phyloP scores from a whole-genome alignment of 1,140 invertebrate species.

The Hyphantria cunea region DNA sequence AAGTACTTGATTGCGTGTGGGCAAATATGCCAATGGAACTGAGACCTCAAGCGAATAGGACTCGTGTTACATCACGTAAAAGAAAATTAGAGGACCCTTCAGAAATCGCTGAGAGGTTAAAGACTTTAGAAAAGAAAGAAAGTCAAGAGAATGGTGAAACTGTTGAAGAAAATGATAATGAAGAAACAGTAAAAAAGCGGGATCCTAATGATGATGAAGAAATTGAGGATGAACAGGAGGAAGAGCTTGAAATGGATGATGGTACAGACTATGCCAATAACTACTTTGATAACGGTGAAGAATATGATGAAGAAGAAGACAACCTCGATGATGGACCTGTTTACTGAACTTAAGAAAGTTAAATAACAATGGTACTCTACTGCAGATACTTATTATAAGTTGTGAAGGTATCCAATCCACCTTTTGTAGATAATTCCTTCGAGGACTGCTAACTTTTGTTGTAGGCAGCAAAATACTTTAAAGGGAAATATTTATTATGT shows the following conservation, averaged over 20 bases:
- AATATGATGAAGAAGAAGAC: conserved; percentile 93
- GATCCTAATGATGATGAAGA: conserved; percentile 69
- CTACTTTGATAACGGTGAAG: conserved; percentile 94
- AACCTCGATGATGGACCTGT: conserved; percentile 89
- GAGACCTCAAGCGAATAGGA: conserved; percentile 57
- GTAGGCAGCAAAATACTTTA: no score
- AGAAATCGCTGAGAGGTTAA: conserved; percentile 69
- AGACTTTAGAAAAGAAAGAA: conserved; percentile 77
- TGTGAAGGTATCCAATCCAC: no score
- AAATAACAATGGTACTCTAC: no score
- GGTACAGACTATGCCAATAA: conserved; percentile 87
- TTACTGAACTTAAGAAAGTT: conserved; percentile 47
- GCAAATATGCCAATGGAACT: conserved; percentile 71
- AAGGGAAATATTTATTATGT: no score
- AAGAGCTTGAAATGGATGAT: conserved; percentile 79
- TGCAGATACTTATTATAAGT: no score
- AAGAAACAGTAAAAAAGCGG: conserved; percentile 57
- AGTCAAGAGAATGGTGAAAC: conserved; percentile 43
- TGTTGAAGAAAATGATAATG: conserved; percentile 54
- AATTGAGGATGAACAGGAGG: conserved; percentile 75
- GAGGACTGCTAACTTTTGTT: no score
- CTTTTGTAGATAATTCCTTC: no score
- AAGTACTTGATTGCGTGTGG: conserved; percentile 69
- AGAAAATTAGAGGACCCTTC: conserved; percentile 67
- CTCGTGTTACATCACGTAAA: conserved; percentile 47